These are phyloP conservation scores for Sylvilagus bachmani DNA, from an alignment of 2,113 vertebrate species.

Conservation along the genomic window DNA sequence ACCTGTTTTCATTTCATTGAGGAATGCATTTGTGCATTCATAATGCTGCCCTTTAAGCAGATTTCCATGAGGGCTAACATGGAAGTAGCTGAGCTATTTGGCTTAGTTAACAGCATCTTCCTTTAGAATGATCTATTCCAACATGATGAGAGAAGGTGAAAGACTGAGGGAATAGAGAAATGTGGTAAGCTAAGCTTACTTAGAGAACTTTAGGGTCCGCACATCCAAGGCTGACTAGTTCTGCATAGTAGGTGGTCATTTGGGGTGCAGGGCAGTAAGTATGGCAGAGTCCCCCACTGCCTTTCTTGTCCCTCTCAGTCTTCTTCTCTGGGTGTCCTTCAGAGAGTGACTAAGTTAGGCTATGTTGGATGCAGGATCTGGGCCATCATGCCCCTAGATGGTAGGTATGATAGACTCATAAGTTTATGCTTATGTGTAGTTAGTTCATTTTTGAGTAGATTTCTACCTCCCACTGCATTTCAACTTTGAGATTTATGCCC, in stretches of 20 bases:
- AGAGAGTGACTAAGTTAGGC: neutral
- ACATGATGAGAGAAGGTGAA: neutral
- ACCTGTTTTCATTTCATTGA: neutral
- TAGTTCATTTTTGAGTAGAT: neutral
- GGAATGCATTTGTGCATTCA: neutral
- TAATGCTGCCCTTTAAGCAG: neutral
- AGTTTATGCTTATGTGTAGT: neutral
- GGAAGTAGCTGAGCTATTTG: neutral
- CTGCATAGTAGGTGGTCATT: neutral
- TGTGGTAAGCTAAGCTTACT: neutral
- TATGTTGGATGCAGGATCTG: neutral
- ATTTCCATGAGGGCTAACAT: too few relatives aligned
- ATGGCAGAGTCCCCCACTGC: neutral
- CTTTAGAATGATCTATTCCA: neutral
- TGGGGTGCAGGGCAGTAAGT: neutral
- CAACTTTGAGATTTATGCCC: slow-evolving; percentile 1
- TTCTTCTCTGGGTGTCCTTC: neutral
- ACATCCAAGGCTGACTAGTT: neutral
- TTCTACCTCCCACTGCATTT: neutral
- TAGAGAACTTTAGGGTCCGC: neutral
- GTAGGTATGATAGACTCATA: neutral
- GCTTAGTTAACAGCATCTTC: neutral
- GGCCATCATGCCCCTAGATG: neutral
- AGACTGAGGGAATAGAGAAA: neutral
- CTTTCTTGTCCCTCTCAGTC: neutral